Conservation (phyloP, 2,113 vertebrate genomes). For the Cololabis saira region DNA sequence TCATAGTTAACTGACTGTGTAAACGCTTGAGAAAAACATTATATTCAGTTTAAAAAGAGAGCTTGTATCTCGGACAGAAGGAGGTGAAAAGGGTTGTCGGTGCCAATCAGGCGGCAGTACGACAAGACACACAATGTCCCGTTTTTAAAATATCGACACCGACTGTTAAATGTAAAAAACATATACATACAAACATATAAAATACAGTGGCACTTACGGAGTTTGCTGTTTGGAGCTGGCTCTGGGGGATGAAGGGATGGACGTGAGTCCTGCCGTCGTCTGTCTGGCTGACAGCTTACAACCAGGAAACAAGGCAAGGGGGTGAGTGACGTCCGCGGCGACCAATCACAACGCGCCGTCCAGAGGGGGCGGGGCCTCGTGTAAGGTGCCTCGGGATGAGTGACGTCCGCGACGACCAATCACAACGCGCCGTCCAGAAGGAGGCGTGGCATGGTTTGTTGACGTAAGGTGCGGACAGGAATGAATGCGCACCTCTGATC, state of each 20-base stretch:
- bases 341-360: conserved; percentile 61
- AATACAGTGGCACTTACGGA: conserved; percentile 60
- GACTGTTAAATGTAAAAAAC: neutral
- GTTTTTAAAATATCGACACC: fast-evolving
- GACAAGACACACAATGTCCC: too few relatives aligned
- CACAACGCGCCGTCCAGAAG: neutral
- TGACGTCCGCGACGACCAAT: conserved; percentile 53
- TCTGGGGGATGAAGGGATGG: conserved; percentile 26
- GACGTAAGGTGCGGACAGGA: too few relatives aligned
- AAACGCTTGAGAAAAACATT: too few relatives aligned
- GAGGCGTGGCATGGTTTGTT: neutral
- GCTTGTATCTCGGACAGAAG: neutral
- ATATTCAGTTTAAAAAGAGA: too few relatives aligned
- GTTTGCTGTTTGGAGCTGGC: conserved; percentile 25
- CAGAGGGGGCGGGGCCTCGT: too few relatives aligned
- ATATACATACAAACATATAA: too few relatives aligned
- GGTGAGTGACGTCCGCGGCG: conserved; percentile 17
- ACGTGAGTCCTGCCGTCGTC: neutral
- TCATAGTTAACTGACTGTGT: too few relatives aligned
- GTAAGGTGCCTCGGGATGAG: too few relatives aligned
- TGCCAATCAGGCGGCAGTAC: too few relatives aligned
- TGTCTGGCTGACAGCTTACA: conserved; percentile 49
- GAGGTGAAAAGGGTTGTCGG: too few relatives aligned
- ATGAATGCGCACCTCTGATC: too few relatives aligned
- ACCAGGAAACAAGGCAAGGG: conserved; percentile 54